These are phyloP conservation scores for Chalcosyrphus nemorum DNA, from an alignment of 2,888 invertebrate species.

Conservation along the genomic window DNA sequence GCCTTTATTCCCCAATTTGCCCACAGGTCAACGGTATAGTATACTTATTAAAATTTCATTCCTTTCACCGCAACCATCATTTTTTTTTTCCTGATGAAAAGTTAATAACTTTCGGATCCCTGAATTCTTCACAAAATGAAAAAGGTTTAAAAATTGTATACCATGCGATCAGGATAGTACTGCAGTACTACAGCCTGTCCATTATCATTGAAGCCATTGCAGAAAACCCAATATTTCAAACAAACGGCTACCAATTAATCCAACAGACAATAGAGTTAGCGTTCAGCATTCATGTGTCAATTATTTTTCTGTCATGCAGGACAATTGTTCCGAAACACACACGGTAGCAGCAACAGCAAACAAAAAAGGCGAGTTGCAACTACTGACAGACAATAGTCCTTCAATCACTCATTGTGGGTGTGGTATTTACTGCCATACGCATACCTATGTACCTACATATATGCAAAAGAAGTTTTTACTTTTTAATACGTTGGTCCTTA, in stretches of 20 bases:
- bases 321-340: slow-evolving; percentile 15
- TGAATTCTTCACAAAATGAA: background rate
- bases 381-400: slow-evolving; percentile 30
- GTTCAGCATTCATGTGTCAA: slow-evolving; percentile 64
- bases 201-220: slow-evolving; percentile 23
- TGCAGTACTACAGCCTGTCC: background rate
- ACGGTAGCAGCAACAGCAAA: background rate
- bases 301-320: slow-evolving; percentile 60
- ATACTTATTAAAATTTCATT: slow-evolving; percentile 4
- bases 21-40: no score
- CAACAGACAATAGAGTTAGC: slow-evolving; percentile 58
- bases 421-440: background rate
- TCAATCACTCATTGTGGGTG: slow-evolving; percentile 32
- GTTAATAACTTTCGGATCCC: background rate
- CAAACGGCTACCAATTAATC: slow-evolving; percentile 64
- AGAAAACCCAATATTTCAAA: slow-evolving; percentile 56
- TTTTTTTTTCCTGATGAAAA: background rate
- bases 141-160: background rate
- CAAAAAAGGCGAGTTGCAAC: background rate
- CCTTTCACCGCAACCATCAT: background rate
- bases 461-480: no score
- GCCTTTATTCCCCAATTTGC: no score
- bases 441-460: no score
- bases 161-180: background rate
- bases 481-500: no score